Conservation (phyloP, 2,113 vertebrate genomes). For the Calyptommatus sinebrachiatus region DNA sequence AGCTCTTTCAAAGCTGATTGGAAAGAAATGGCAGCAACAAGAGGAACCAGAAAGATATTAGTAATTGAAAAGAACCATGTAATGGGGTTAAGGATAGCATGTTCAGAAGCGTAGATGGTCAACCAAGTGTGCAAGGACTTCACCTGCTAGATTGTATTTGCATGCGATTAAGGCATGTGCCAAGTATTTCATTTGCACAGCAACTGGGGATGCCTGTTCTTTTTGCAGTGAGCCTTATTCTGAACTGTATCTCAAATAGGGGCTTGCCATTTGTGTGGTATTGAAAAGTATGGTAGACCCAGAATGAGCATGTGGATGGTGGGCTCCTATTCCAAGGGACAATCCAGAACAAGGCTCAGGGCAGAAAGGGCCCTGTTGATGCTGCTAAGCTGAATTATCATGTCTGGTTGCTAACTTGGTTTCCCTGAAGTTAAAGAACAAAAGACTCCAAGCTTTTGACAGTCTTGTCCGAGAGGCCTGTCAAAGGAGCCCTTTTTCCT, state of each 20-base stretch:
- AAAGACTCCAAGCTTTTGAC: too few relatives aligned
- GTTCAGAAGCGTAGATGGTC: background rate
- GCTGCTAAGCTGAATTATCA: background rate
- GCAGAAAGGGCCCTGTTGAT: background rate
- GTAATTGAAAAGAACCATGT: background rate
- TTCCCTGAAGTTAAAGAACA: background rate
- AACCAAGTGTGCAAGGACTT: background rate
- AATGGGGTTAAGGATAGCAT: background rate
- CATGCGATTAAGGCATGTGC: background rate
- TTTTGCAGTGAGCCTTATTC: too few relatives aligned
- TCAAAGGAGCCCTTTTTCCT: too few relatives aligned
- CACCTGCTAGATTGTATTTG: background rate
- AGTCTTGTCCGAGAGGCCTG: too few relatives aligned
- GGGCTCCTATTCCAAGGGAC: too few relatives aligned
- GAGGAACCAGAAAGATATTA: background rate
- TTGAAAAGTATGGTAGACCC: too few relatives aligned
- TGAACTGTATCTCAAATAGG: too few relatives aligned
- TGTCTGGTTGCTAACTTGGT: background rate
- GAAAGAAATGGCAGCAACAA: background rate
- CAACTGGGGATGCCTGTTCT: background rate
- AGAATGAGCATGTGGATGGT: too few relatives aligned
- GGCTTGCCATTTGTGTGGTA: too few relatives aligned
- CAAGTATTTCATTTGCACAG: background rate
- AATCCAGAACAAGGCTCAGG: too few relatives aligned
- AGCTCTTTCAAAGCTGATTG: background rate